phyloP scores from a whole-genome alignment of 2,888 invertebrate species.

The Sialis lutaria region DNA sequence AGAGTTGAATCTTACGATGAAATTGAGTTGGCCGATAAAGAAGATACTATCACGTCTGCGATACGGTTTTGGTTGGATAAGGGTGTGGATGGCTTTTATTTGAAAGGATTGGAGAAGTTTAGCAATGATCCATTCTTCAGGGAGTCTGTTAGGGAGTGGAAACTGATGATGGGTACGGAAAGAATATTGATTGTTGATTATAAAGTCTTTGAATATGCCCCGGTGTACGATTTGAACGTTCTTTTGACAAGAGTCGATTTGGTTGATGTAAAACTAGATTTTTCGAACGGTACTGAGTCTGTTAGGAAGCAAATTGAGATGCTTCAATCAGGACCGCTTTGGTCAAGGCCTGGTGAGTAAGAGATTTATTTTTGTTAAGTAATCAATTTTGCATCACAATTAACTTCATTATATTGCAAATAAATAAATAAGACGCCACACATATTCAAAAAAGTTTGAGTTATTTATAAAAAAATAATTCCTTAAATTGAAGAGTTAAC shows the following conservation, averaged over 20 bases:
- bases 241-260: slow-evolving; percentile 51
- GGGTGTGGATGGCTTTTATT: slow-evolving; percentile 78
- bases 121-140: slow-evolving; percentile 39
- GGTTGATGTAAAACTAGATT: slow-evolving; percentile 47
- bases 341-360: slow-evolving; percentile 31
- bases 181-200: slow-evolving; percentile 51
- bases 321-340: slow-evolving; percentile 37
- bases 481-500: too few species aligned
- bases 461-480: too few species aligned
- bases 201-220: slow-evolving; percentile 29
- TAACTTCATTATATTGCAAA: too few species aligned
- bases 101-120: slow-evolving; percentile 59
- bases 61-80: slow-evolving; percentile 50
- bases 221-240: slow-evolving; percentile 32
- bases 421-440: too few species aligned
- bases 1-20: neutral
- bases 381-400: too few species aligned
- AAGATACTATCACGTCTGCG: slow-evolving; percentile 32
- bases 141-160: slow-evolving; percentile 46
- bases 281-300: slow-evolving; percentile 34
- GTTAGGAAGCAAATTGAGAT: slow-evolving; percentile 40
- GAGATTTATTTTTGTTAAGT: too few species aligned
- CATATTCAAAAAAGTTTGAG: too few species aligned
- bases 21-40: slow-evolving; percentile 1
- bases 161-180: slow-evolving; percentile 39